Base-by-base conservation (phyloP, 2,888 invertebrate genomes). In the Drosophila gaucha region DNA sequence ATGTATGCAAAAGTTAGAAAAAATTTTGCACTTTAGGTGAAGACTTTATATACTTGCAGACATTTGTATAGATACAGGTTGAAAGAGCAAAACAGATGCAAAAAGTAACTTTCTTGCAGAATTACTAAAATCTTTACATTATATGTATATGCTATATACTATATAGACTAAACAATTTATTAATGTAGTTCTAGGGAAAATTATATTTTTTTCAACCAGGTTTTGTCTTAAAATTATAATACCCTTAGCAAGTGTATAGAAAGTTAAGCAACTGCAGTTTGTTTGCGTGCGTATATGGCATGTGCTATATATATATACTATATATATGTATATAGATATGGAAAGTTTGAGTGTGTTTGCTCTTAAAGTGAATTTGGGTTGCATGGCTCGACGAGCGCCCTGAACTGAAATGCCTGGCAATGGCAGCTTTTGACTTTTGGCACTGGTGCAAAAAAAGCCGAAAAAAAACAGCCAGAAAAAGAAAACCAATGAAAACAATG, bases 341-440 rank as follows among this genome's bases (percentile, higher is more conserved):
- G 30, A 67, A 67, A 55, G 74, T 64, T 74, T 80, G 55, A 58
- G 64, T 62, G 59, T 73, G 56, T 62, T 66, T 69, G 50, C 35
- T 55, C 60, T 78, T 50, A 41, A 60, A 73, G 44, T 35, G 74
- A 67, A 77, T 67, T 69, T 60, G 43, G 60, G 71, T 67, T 80
- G 84, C 74, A 68, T 62, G 67, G 39, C 44, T 60, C 59, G 49
- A 35, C 36, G 36, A 33, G 50, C 55, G 47, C 33, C 44, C 38
- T 14, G 24, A 56, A 56, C 50, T 44, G 52, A 83, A 79, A 46
- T 68, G 79, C 67, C 63, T 55, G 75, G 75, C 75, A 64, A 36
- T 52, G 63, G 58, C 71, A 71, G 66, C 58, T 73, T 69, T 73
- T 62, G 66, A 76, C 77, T 75, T 68, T 75, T 71, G 12, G 57